A percentile compares a stretch with the other conserved stretches of the same genome.
Evolutionary conservation across 2,888 invertebrate species (phyloP).

Genomic region (Clepsis dumicolana): DNA sequence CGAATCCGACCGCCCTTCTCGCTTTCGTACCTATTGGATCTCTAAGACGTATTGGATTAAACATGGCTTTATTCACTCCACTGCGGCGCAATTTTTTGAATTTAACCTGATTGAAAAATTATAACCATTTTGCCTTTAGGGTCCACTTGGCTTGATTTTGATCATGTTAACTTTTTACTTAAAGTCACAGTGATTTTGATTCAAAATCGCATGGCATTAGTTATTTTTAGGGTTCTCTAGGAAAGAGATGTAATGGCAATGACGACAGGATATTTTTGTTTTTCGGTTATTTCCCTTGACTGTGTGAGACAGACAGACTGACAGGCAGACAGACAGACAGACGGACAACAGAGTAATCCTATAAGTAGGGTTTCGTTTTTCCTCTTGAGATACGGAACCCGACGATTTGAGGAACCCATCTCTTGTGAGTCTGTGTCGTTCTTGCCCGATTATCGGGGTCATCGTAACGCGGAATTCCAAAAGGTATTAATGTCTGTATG

Average conservation of each 20-base stretch:
- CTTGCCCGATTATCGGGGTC: constrained; percentile 23
- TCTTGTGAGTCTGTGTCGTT: neutral
- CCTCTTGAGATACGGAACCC: too few relatives aligned
- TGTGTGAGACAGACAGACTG: too few relatives aligned
- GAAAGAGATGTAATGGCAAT: neutral
- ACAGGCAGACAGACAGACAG: too few relatives aligned
- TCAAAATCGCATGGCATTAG: neutral
- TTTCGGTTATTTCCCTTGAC: neutral
- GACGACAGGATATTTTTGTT: neutral
- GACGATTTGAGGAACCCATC: constrained; percentile 2
- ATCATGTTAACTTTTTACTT: neutral
- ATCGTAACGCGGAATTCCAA: constrained; percentile 39
- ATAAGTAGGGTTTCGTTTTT: too few relatives aligned
- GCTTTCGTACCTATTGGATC: neutral
- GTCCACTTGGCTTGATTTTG: neutral
- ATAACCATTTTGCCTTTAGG: constrained; percentile 16
- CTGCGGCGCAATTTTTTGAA: constrained; percentile 12
- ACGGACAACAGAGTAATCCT: too few relatives aligned
- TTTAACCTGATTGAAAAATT: constrained; percentile 22
- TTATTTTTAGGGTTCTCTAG: neutral
- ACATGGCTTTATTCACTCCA: neutral
- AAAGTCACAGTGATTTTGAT: constrained; percentile 11
- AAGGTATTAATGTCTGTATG: constrained; percentile 29
- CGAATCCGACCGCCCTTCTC: too few relatives aligned
- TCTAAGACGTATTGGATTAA: neutral